Evolutionary conservation across 2,797 vertebrate species (phyloP).

Genomic region (Pampus argenteus): DNA sequence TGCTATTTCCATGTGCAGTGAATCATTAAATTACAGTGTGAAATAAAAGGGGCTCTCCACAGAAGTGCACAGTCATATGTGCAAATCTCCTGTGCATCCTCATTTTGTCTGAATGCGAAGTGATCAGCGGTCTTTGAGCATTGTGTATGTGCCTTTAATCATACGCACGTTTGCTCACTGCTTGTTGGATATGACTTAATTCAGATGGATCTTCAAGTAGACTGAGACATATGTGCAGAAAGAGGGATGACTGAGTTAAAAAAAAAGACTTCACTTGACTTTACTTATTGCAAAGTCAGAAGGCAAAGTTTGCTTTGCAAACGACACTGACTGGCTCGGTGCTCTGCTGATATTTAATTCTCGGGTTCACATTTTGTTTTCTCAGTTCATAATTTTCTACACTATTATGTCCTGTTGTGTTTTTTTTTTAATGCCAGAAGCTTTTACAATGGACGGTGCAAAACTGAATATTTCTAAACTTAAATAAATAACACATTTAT

Average conservation of each 20-base stretch:
- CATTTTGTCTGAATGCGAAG: constrained; percentile 26
- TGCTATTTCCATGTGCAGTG: constrained; percentile 47
- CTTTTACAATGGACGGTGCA: constrained; percentile 6
- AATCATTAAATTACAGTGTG: constrained; percentile 57
- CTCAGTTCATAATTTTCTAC: neutral
- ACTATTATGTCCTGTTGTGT: neutral
- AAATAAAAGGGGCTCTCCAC: constrained; percentile 53
- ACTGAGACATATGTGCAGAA: constrained; percentile 60
- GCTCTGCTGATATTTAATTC: constrained; percentile 17
- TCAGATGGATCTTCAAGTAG: constrained; percentile 73
- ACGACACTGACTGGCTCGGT: constrained; percentile 14
- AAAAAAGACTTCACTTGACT: constrained; percentile 54
- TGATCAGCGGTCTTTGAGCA: constrained; percentile 35
- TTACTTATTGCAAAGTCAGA: constrained; percentile 48
- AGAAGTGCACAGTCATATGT: constrained; percentile 34
- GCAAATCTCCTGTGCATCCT: constrained; percentile 35
- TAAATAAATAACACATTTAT: constrained; percentile 42
- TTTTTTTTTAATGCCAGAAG: neutral
- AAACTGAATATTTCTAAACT: constrained; percentile 23
- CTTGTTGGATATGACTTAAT: constrained; percentile 65
- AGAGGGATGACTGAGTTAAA: constrained; percentile 53
- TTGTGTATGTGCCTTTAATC: constrained; percentile 53
- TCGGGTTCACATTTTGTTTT: neutral
- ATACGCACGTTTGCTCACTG: constrained; percentile 42
- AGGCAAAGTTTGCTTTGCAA: constrained; percentile 24